Conservation (phyloP, 2,888 invertebrate genomes). For the Netelia inedita region DNA sequence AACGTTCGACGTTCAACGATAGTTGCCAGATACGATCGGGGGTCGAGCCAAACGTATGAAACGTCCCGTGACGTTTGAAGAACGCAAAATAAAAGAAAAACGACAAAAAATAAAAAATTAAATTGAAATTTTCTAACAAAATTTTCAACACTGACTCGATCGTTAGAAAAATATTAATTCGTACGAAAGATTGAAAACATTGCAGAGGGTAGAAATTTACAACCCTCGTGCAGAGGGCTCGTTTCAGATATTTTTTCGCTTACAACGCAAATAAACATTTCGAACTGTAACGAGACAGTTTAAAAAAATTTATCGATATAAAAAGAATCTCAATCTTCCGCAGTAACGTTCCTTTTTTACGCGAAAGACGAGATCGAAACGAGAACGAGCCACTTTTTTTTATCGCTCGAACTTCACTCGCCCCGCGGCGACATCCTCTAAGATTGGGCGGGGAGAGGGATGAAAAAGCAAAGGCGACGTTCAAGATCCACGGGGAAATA, state of each 20-base stretch:
- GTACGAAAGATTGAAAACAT: not conserved
- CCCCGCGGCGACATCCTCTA: not conserved
- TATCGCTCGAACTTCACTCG: not conserved
- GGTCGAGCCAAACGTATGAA: not conserved
- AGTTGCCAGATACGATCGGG: conserved; percentile 10
- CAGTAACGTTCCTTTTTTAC: not conserved
- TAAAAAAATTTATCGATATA: no score
- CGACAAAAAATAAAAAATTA: not conserved
- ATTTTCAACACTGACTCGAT: not conserved
- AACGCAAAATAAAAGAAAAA: not conserved
- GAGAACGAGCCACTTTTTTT: not conserved
- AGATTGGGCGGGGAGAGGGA: not conserved
- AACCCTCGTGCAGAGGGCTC: not conserved
- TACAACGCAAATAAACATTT: not conserved
- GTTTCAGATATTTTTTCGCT: not conserved
- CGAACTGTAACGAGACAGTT: no score
- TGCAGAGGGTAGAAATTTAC: not conserved
- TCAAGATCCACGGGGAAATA: not conserved
- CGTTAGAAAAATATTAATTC: no score
- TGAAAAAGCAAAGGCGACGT: not conserved
- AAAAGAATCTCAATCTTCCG: not conserved
- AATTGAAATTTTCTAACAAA: not conserved
- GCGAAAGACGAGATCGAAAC: not conserved
- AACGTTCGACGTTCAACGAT: not conserved
- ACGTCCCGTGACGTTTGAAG: not conserved